Base-by-base conservation (phyloP, 2,797 vertebrate species). In the Manis javanica region DNA sequence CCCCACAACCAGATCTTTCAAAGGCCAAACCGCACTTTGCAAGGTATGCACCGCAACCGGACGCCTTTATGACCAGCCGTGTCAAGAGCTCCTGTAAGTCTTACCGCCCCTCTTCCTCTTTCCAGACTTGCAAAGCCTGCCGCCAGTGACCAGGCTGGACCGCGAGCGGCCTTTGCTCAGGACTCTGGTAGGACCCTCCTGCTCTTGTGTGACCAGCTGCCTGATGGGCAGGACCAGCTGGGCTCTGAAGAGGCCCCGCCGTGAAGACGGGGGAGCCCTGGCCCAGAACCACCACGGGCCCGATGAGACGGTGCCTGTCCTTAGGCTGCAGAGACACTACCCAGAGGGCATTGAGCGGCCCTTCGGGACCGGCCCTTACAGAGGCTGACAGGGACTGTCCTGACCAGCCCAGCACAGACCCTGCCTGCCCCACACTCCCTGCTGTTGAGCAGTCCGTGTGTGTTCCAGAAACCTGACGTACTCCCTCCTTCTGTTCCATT, bases 81-180 rank as follows among this genome's bases (percentile, higher is more conserved):
- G 8, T 6, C 31, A 16, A 0, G 23, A 14, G 3, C 7, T 10
- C 0, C 0, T 0, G 0, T 0, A 1, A 24, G 0, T 16, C 64
- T n/a, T 5, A 3, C 14, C 31, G 4, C 15, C 19, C 2, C 0
- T 3, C 24, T 5, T 26, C 49, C n/a, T 39, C 71, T 53, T 23
- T 31, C 69, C 5, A 29, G 19, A 42, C 39, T 1, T 1, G 12
- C 51, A 18, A 9, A 39, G 5, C 21, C 24, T 0, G 14, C 46
- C 39, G 21, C n/a, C 26, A n/a, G 3, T 4, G 2, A 53, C 8
- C 5, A 1, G 13, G 3, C 1, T 4, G 5, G 61, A 12, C 42
- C 13, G 0, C 0, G 3, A 7, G 53, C 1, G 11, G 1, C 0
- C 59, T 37, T 31, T 18, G 31, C 74, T 59, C 15, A 3, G 1